These are phyloP conservation scores for Speoplatyrhinus poulsoni DNA, from an alignment of 2,113 vertebrate genomes.

Conservation along the genomic window DNA sequence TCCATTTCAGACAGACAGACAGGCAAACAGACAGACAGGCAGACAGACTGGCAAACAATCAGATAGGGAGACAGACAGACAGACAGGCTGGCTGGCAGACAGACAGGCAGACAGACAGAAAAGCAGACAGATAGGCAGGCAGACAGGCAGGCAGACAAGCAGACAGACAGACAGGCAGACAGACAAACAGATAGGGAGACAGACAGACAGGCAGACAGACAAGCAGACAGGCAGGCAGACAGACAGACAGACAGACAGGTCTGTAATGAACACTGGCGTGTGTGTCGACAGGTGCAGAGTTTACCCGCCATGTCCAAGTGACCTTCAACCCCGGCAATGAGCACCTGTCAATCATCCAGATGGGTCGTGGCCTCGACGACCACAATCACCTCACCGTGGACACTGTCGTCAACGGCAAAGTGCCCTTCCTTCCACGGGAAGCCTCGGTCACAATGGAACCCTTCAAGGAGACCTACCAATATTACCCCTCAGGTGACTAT, in stretches of 20 bases:
- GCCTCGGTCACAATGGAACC: slow-evolving; percentile 80
- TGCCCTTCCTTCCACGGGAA: slow-evolving; percentile 81
- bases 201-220: neutral
- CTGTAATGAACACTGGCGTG: neutral
- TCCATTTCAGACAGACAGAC: too few species aligned
- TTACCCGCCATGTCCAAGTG: slow-evolving; percentile 83
- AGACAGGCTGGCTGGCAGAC: too few species aligned
- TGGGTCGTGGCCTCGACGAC: slow-evolving; percentile 81
- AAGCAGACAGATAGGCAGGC: too few species aligned
- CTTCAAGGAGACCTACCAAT: slow-evolving; percentile 88
- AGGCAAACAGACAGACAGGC: too few species aligned
- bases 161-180: too few species aligned
- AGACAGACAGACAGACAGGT: slow-evolving; percentile 12
- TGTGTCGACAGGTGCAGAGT: slow-evolving; percentile 82
- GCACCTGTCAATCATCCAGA: slow-evolving; percentile 82
- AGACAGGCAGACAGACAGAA: too few species aligned
- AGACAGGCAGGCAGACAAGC: too few species aligned
- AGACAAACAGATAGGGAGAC: too few species aligned
- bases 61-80: too few species aligned
- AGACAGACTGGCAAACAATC: too few species aligned
- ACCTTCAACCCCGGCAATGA: slow-evolving; percentile 87
- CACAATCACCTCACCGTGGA: slow-evolving; percentile 86
- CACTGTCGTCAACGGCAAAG: slow-evolving; percentile 81
- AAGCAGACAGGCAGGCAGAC: neutral
- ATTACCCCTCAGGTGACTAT: slow-evolving; percentile 83